Evolutionary conservation across 2,888 invertebrate species (phyloP).

Genomic region (Pandemis corylana): DNA sequence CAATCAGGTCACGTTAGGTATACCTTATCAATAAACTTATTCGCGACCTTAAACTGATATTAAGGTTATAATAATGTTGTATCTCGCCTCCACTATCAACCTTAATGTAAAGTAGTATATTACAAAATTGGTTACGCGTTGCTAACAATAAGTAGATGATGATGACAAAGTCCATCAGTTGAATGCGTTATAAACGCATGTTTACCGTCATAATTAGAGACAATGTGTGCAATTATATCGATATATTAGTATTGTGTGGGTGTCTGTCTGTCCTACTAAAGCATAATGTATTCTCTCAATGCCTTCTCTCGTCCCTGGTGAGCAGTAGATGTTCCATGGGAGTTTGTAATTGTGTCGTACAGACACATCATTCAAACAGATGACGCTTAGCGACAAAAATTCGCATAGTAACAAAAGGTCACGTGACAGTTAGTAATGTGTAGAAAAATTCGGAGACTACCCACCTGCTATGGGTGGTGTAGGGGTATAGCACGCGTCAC

Average conservation of each 20-base stretch:
- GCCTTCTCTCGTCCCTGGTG: no score
- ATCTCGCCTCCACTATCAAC: neutral
- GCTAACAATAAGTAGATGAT: neutral
- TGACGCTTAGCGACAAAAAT: no score
- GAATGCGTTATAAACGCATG: slow-evolving; percentile 6
- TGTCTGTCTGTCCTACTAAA: neutral
- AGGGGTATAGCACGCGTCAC: no score
- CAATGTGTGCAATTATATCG: neutral
- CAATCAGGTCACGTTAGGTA: slow-evolving; percentile 33
- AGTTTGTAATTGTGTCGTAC: no score
- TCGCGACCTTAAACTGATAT: slow-evolving; percentile 35
- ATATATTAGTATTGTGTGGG: neutral
- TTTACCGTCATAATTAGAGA: slow-evolving; percentile 8
- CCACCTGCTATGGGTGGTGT: no score
- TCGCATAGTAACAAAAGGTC: no score
- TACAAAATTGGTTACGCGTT: neutral
- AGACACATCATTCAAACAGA: no score
- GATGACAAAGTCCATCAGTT: slow-evolving; percentile 20
- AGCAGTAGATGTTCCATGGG: no score
- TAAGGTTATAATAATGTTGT: slow-evolving; percentile 11
- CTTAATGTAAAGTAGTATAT: neutral
- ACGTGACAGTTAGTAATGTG: no score
- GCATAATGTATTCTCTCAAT: neutral
- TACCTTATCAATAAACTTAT: slow-evolving; percentile 24
- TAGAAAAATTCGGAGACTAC: no score